Evolutionary conservation across 2,797 vertebrate species (phyloP).

Genomic region (Falco concolor): DNA sequence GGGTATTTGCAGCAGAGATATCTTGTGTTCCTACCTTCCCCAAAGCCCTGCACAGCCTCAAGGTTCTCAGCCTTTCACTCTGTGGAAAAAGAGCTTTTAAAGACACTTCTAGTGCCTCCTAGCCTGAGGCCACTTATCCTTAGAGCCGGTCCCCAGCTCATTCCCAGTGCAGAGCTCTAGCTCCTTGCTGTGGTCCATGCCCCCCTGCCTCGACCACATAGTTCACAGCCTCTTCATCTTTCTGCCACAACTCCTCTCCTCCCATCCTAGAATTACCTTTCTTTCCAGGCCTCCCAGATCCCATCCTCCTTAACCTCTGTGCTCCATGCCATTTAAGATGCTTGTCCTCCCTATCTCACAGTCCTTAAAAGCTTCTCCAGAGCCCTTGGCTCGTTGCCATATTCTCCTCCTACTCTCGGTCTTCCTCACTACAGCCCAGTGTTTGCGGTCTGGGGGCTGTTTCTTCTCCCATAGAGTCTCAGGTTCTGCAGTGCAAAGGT

Average conservation of each 20-base stretch:
- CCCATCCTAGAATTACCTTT: not conserved
- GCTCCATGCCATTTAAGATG: not conserved
- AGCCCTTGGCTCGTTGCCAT: not conserved
- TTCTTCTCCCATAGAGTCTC: not conserved
- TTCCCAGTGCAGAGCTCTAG: not conserved
- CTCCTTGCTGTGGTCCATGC: fast-evolving
- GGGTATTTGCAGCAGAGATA: not conserved
- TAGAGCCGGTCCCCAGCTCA: not conserved
- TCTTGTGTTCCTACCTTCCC: not conserved
- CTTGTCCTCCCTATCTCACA: not conserved
- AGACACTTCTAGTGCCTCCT: not conserved
- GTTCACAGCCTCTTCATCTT: not conserved
- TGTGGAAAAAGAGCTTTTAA: not conserved
- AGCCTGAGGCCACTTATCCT: not conserved
- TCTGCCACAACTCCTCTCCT: not conserved
- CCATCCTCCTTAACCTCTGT: not conserved
- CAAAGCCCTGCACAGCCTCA: not conserved
- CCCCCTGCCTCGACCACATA: not conserved
- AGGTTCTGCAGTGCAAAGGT: not conserved
- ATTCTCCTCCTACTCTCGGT: not conserved
- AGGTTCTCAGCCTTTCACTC: not conserved
- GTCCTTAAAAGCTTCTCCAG: not conserved
- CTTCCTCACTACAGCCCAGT: not conserved
- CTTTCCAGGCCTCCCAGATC: not conserved
- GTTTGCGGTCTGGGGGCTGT: not conserved